Percentiles rank a stretch among this genome's conserved stretches.
Conservation (phyloP, 64 coral and sea anemone species). For the Pocillopora damicornis region DNA sequence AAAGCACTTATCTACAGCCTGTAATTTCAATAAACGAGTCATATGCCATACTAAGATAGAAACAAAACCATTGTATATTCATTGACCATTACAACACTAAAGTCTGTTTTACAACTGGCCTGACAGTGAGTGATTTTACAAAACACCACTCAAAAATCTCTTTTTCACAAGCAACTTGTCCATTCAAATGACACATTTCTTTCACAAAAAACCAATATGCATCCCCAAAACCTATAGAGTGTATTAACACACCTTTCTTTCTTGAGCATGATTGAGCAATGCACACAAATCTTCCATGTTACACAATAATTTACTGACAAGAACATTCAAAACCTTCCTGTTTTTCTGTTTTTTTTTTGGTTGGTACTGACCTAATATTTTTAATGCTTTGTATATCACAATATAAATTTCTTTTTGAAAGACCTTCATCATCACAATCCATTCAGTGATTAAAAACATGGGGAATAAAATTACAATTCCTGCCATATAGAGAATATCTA, state of each 20-base stretch:
- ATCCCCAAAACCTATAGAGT: background rate
- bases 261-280: background rate
- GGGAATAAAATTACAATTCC: background rate
- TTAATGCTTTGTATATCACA: background rate
- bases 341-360: background rate
- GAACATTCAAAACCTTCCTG: background rate
- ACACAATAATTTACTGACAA: constrained; percentile 20
- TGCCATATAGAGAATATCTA: background rate
- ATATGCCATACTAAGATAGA: background rate
- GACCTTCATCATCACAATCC: background rate
- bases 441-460: background rate
- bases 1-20: constrained; percentile 6
- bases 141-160: background rate
- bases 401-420: background rate
- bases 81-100: background rate
- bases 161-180: background rate
- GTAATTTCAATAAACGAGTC: background rate
- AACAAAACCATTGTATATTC: background rate
- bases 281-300: no score
- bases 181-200: background rate
- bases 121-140: background rate
- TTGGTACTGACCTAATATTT: background rate
- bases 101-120: background rate
- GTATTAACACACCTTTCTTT: background rate
- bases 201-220: background rate